These are phyloP conservation scores for Leptinotarsa defecta DNA, from an alignment of 1,140 invertebrate species.

Conservation along the genomic window DNA sequence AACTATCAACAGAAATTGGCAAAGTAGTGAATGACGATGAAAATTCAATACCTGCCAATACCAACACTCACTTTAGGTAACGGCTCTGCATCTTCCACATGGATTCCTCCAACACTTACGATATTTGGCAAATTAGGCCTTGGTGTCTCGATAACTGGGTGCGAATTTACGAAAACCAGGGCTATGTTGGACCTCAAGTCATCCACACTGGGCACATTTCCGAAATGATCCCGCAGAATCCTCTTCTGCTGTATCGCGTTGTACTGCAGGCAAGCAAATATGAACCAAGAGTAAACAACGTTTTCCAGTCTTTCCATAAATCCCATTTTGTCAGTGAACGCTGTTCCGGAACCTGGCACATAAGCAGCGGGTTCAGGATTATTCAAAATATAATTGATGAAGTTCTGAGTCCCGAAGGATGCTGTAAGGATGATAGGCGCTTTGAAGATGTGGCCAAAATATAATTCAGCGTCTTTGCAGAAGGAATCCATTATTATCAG, in stretches of 20 bases:
- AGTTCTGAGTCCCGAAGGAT: not conserved
- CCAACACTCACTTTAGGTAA: slow-evolving; percentile 3
- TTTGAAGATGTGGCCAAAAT: slow-evolving; percentile 23
- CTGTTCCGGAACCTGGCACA: not conserved
- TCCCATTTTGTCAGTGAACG: slow-evolving; percentile 12
- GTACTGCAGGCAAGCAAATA: not conserved
- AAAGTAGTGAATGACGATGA: no score
- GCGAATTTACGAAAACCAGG: slow-evolving; percentile 58
- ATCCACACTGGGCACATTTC: not conserved
- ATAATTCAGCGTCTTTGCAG: slow-evolving; percentile 26
- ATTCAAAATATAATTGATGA: not conserved
- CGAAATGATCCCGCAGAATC: not conserved
- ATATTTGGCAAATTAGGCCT: slow-evolving; percentile 60
- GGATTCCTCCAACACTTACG: slow-evolving; percentile 64
- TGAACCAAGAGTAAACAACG: not conserved
- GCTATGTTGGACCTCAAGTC: slow-evolving; percentile 40
- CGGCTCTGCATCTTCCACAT: slow-evolving; percentile 52
- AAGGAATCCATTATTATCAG: slow-evolving; percentile 28
- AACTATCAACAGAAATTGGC: no score
- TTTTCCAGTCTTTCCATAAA: slow-evolving; percentile 9
- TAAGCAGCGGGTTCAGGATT: slow-evolving; percentile 13
- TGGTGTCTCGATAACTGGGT: slow-evolving; percentile 57
- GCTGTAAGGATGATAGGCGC: slow-evolving; percentile 28
- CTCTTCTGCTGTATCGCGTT: not conserved
- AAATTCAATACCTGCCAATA: no score